Evolutionary conservation across 2,113 vertebrate species (phyloP).

Genomic region (Microtus pennsylvanicus): DNA sequence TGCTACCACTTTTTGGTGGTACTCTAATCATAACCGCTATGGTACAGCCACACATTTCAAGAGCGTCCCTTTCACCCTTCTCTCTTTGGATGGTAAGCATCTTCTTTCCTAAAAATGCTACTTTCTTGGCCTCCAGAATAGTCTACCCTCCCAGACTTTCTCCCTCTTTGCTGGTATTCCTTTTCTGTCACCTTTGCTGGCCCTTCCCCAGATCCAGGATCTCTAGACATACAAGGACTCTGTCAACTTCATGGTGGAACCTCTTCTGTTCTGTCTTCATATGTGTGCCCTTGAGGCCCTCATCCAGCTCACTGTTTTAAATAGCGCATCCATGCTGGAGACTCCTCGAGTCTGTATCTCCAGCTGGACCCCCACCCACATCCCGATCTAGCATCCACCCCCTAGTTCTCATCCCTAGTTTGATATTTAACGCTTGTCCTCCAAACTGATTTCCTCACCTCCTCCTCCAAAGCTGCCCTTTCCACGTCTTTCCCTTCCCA

Average conservation of each 20-base stretch:
- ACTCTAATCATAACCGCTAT: background rate
- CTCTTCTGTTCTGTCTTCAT: background rate
- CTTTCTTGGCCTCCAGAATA: background rate
- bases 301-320: background rate
- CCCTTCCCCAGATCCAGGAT: background rate
- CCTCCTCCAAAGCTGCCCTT: constrained; percentile 13
- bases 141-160: background rate
- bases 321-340: background rate
- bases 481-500: background rate
- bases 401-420: background rate
- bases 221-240: background rate
- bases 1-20: background rate
- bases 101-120: background rate
- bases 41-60: background rate
- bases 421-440: constrained; percentile 14
- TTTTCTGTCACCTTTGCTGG: background rate
- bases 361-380: background rate
- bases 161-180: background rate
- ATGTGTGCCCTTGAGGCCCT: background rate
- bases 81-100: background rate
- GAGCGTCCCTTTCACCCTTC: background rate
- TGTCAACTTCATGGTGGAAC: background rate
- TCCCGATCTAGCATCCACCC: background rate
- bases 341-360: background rate
- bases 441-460: background rate